These are phyloP conservation scores for Mya arenaria DNA, from an alignment of 1,140 invertebrate species.

Conservation along the genomic window DNA sequence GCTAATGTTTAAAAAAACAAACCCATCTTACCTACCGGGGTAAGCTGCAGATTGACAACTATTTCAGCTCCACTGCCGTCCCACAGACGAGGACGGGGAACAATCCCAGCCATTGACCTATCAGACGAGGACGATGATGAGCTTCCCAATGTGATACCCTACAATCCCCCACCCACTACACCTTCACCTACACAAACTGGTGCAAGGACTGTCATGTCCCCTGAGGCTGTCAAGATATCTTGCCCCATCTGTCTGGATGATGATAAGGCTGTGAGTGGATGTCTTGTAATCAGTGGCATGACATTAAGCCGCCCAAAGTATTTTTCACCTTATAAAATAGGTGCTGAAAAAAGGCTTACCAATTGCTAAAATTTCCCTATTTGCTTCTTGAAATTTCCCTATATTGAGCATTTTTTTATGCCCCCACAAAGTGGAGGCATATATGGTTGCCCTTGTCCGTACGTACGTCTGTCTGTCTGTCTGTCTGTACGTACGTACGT, in stretches of 20 bases:
- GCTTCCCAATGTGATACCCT: not conserved
- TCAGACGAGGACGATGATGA: not conserved
- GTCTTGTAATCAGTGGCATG: not conserved
- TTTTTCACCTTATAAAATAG: not conserved
- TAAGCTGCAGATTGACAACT: too few species aligned
- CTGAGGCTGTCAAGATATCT: constrained; percentile 1
- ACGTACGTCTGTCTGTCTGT: not conserved
- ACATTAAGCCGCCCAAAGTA: too few species aligned
- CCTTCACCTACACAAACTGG: not conserved
- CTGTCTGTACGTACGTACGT: not conserved
- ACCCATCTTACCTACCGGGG: too few species aligned
- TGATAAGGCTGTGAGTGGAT: constrained; percentile 32
- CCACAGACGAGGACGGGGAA: not conserved
- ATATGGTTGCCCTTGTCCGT: not conserved
- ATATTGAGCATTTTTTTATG: not conserved
- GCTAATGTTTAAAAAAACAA: too few species aligned
- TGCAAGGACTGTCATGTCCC: not conserved
- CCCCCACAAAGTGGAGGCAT: not conserved
- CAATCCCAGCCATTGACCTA: not conserved
- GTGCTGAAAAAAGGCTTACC: not conserved
- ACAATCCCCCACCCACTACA: not conserved
- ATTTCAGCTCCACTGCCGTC: constrained; percentile 2
- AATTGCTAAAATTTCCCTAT: not conserved
- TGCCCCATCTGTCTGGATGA: constrained; percentile 48
- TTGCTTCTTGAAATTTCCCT: not conserved